Base-by-base conservation (phyloP, 1,140 invertebrate species). In the Cotesia glomerata region DNA sequence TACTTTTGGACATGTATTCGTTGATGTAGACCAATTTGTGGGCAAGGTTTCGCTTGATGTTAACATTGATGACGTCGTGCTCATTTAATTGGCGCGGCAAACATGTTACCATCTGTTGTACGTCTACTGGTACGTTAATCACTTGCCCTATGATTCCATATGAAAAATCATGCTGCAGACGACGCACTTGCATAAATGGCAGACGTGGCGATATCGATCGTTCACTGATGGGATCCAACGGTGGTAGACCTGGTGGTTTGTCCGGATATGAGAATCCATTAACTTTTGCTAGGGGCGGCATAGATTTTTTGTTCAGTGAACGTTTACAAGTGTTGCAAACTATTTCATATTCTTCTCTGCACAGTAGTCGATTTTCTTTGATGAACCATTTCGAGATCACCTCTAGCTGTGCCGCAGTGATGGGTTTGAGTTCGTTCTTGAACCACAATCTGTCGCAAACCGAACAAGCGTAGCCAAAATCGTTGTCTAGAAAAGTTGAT, bases 121-220 rank as follows among this genome's bases (percentile, higher is more conserved):
- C 81, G 58, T 79, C 59, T 4, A 83, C 77, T 75, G 84, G 84
- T 32, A 85, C 80, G 74, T 86, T 85, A 35, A 85, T 83, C 62
- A 84, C 76, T 81, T 85, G 81, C 9, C 80, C 82, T 39, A 77
- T 75, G 63, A 86, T 84, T 71, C 79, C 84, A 79, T 81, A 79
- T 62, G 70, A 76, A 18, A 70, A 69, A 16, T 49, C 61, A 79
- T 84, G 79, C 7, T 82, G 78, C 59, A 85, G 71, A 51, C 82
- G 75, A 75, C 82, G 76, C 49, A 85, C 78, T 80, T 85, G 83
- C 78, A 84, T 84, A 62, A 76, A 77, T 13, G 73, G 73, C 36
- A 77, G 51, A 72, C 76, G 75, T 18, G 76, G 76, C 11, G 74
- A 85, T 82, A 85, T 78, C 36, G 85, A 77, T 72, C 81, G 75